phyloP scores from a whole-genome alignment of 2,113 vertebrate genomes.

The Phalacrocorax pelagicus region DNA sequence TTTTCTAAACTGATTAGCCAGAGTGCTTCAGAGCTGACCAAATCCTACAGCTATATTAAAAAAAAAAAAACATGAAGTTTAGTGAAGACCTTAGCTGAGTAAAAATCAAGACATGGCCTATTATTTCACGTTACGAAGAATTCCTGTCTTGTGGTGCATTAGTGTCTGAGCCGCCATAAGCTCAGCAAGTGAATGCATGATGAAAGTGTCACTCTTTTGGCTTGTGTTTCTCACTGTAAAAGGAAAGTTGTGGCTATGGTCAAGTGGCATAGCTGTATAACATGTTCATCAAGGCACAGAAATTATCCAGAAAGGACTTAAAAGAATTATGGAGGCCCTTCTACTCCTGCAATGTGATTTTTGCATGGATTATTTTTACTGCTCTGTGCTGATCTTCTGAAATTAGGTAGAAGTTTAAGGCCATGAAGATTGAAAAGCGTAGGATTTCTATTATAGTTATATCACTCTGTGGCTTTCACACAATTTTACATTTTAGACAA shows the following conservation, averaged over 20 bases:
- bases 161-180: not conserved
- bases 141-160: not conserved
- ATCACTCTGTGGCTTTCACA: not conserved
- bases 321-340: not conserved
- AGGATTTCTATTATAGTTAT: not conserved
- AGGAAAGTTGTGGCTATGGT: slow-evolving; percentile 10
- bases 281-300: not conserved
- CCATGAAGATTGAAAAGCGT: not conserved
- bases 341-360: not conserved
- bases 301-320: not conserved
- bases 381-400: not conserved
- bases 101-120: not conserved
- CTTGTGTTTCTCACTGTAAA: not conserved
- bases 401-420: not conserved
- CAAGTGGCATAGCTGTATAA: not conserved
- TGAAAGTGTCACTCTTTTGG: not conserved
- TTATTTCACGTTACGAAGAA: not conserved
- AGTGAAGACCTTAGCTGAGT: not conserved
- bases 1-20: not conserved
- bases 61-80: not conserved
- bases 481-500: not conserved
- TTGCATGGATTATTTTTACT: not conserved
- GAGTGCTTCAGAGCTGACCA: not conserved
- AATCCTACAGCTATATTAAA: not conserved
- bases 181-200: not conserved